Percentiles rank a stretch among this genome's conserved stretches.
phyloP scores from a whole-genome alignment of 2,113 vertebrate genomes.

The cattle (Bos taurus) region DNA sequence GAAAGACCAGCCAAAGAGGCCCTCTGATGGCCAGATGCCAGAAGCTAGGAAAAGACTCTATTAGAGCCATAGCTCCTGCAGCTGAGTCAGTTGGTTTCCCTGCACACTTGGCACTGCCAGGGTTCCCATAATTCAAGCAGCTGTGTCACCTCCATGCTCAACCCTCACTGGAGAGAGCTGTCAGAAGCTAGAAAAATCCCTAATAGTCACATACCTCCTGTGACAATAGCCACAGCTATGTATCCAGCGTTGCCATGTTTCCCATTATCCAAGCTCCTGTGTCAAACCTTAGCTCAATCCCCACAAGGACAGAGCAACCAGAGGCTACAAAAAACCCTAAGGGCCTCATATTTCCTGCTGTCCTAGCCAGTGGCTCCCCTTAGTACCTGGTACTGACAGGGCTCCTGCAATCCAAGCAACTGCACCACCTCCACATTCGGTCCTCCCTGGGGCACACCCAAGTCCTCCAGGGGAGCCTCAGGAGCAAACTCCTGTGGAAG shows the following conservation, averaged over 20 bases:
- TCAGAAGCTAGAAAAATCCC: not conserved
- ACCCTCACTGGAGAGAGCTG: not conserved
- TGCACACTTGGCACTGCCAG: not conserved
- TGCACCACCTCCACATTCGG: not conserved
- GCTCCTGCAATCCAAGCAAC: not conserved
- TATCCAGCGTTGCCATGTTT: not conserved
- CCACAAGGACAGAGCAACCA: not conserved
- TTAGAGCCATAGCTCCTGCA: not conserved
- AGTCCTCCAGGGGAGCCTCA: not conserved
- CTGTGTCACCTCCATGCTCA: not conserved
- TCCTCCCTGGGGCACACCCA: not conserved
- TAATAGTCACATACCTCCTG: not conserved
- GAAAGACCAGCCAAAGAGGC: not conserved
- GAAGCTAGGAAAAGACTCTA: not conserved
- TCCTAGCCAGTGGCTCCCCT: rapidly evolving
- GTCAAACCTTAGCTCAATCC: not conserved
- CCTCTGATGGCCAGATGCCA: not conserved
- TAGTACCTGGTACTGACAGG: not conserved
- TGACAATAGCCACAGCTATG: not conserved
- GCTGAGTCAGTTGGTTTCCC: not conserved
- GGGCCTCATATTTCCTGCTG: not conserved
- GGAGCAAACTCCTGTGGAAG: too few species aligned
- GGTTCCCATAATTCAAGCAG: not conserved
- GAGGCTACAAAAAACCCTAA: not conserved
- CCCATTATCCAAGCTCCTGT: not conserved